Conservation (phyloP, 2,888 invertebrate genomes). For the Campaea margaritaria region DNA sequence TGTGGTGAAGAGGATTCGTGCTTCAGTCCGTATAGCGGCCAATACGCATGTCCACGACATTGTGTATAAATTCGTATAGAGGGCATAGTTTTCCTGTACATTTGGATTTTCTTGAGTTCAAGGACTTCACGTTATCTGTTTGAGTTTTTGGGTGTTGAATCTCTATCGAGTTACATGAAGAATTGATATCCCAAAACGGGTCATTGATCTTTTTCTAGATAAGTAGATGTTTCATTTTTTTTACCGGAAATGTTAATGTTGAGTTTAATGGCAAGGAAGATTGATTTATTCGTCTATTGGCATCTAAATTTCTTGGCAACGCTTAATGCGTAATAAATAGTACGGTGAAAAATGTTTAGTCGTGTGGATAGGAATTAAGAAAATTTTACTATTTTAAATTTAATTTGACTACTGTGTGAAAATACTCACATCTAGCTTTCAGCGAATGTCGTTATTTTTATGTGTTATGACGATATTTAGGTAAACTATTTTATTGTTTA, state of each 20-base stretch:
- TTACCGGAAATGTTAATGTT: background rate
- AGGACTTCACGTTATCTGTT: slow-evolving; percentile 79
- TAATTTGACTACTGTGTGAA: no score
- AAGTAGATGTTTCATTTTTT: slow-evolving; percentile 13
- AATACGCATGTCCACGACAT: slow-evolving; percentile 84
- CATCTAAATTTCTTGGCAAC: no score
- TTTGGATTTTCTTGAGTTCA: slow-evolving; percentile 82
- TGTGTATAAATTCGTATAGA: slow-evolving; percentile 78
- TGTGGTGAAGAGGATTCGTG: slow-evolving; percentile 79
- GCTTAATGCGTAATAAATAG: no score
- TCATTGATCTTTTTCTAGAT: slow-evolving; percentile 16
- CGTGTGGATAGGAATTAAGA: no score
- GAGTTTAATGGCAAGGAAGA: no score
- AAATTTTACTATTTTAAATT: no score
- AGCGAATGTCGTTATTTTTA: no score
- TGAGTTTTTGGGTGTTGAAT: slow-evolving; percentile 66
- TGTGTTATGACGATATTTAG: no score
- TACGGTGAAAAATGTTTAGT: no score
- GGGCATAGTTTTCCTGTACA: slow-evolving; percentile 81
- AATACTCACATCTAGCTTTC: no score
- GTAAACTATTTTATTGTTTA: no score
- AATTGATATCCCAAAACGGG: slow-evolving; percentile 43
- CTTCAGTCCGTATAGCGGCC: slow-evolving; percentile 79
- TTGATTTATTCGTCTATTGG: no score
- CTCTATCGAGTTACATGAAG: slow-evolving; percentile 53